A percentile compares a stretch with the other conserved stretches of the same genome.
Conservation (phyloP, 2,888 invertebrate species). For the Epiblema foenella region DNA sequence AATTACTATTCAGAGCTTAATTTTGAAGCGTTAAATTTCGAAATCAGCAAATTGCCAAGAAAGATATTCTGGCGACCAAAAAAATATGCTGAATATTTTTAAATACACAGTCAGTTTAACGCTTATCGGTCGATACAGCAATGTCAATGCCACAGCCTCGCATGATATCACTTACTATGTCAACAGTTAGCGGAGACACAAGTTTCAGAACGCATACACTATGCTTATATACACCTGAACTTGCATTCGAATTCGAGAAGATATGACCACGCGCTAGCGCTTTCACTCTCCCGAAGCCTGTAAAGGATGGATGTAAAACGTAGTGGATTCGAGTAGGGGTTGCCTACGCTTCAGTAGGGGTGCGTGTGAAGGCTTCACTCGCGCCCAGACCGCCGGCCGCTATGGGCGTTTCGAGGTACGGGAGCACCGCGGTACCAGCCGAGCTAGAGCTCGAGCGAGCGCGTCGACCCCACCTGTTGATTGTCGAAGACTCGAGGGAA, state of each 20-base stretch:
- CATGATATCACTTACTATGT: slow-evolving; percentile 36
- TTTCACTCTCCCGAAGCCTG: not conserved
- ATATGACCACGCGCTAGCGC: not conserved
- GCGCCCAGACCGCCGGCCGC: slow-evolving; percentile 78
- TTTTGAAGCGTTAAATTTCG: slow-evolving; percentile 1
- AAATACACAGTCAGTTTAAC: slow-evolving; percentile 30
- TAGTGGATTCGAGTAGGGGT: slow-evolving; percentile 27
- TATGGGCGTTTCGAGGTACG: slow-evolving; percentile 77
- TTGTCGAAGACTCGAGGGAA: slow-evolving; percentile 78
- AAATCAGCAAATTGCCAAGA: not conserved
- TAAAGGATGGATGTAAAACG: slow-evolving; percentile 8
- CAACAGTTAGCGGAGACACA: slow-evolving; percentile 28
- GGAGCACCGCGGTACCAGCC: slow-evolving; percentile 65
- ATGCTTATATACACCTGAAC: slow-evolving; percentile 32
- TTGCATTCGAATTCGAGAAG: slow-evolving; percentile 8
- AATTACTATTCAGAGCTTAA: not conserved
- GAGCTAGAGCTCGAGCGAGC: slow-evolving; percentile 69
- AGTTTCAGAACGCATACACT: slow-evolving; percentile 24
- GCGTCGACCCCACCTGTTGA: slow-evolving; percentile 80
- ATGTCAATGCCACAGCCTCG: slow-evolving; percentile 41
- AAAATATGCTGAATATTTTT: slow-evolving; percentile 12
- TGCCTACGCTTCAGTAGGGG: slow-evolving; percentile 35
- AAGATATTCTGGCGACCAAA: not conserved
- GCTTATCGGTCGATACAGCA: slow-evolving; percentile 39
- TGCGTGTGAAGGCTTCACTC: slow-evolving; percentile 66